These are phyloP conservation scores for Linepithema humile DNA, from an alignment of 1,140 invertebrate species.

Conservation along the genomic window DNA sequence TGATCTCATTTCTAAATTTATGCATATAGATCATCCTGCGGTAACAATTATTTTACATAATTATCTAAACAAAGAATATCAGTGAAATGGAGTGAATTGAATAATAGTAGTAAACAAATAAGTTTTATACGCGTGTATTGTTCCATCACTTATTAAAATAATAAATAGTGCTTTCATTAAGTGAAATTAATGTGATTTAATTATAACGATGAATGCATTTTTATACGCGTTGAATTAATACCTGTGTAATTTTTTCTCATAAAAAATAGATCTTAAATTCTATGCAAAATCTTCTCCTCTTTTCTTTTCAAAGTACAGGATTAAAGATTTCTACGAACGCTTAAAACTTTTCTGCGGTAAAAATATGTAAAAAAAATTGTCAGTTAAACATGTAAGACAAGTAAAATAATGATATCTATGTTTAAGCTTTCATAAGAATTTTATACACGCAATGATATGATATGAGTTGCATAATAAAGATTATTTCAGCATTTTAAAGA, in stretches of 20 bases:
- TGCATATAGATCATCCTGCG: conserved; percentile 40
- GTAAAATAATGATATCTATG: background rate
- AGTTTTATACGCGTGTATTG: background rate
- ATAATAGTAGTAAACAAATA: too few relatives aligned
- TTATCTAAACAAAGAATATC: background rate
- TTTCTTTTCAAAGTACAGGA: too few relatives aligned
- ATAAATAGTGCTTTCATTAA: background rate
- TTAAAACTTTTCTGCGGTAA: too few relatives aligned
- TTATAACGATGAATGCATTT: conserved; percentile 9
- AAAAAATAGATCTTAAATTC: background rate
- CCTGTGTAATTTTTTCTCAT: background rate
- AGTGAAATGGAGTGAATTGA: background rate
- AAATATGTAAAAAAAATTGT: background rate
- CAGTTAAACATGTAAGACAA: background rate
- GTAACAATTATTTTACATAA: conserved; percentile 23
- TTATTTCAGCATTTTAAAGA: background rate
- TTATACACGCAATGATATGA: background rate
- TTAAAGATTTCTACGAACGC: too few relatives aligned
- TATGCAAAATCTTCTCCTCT: too few relatives aligned
- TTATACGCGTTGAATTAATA: conserved; percentile 6
- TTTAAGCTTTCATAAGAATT: background rate
- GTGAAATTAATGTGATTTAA: background rate
- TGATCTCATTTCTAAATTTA: conserved; percentile 52
- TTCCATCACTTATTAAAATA: background rate
- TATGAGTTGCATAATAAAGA: background rate